Conservation (phyloP, 1,140 invertebrate species). For the Sminthurides bifidus region DNA sequence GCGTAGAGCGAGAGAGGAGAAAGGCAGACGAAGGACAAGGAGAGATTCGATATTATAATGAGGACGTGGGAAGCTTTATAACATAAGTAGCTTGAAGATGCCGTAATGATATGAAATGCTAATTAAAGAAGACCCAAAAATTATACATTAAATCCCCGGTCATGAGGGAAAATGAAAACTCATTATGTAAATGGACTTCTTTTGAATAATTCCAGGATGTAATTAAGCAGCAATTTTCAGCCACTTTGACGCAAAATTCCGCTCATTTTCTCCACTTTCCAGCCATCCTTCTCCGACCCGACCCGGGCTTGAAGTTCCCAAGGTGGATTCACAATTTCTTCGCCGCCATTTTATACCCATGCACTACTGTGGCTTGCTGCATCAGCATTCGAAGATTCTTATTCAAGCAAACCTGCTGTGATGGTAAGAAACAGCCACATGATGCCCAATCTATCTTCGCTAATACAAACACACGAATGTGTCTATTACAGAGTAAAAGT, state of each 20-base stretch:
- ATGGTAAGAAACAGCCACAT: too few species aligned
- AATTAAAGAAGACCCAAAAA: slow-evolving; percentile 33
- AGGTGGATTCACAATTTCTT: too few species aligned
- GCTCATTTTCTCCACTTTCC: slow-evolving; percentile 7
- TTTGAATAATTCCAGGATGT: slow-evolving; percentile 34
- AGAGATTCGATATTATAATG: too few species aligned
- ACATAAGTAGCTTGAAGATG: slow-evolving; percentile 24
- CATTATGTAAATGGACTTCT: slow-evolving; percentile 34
- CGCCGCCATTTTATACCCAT: too few species aligned
- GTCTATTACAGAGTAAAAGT: too few species aligned
- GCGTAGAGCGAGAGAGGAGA: neutral
- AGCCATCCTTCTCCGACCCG: neutral
- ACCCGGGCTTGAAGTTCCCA: too few species aligned
- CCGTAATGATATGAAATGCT: slow-evolving; percentile 33
- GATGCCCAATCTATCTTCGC: too few species aligned
- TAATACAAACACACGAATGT: too few species aligned
- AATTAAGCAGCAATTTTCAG: slow-evolving; percentile 34
- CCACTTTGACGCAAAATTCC: slow-evolving; percentile 29
- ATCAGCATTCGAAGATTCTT: too few species aligned
- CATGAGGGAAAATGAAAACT: slow-evolving; percentile 32
- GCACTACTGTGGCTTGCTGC: too few species aligned
- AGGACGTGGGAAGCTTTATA: too few species aligned
- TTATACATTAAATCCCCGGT: slow-evolving; percentile 27
- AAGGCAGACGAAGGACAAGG: slow-evolving; percentile 4
- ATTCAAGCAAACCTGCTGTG: too few species aligned